phyloP scores from a whole-genome alignment of 2,113 vertebrate species.

The Varanus komodoensis region DNA sequence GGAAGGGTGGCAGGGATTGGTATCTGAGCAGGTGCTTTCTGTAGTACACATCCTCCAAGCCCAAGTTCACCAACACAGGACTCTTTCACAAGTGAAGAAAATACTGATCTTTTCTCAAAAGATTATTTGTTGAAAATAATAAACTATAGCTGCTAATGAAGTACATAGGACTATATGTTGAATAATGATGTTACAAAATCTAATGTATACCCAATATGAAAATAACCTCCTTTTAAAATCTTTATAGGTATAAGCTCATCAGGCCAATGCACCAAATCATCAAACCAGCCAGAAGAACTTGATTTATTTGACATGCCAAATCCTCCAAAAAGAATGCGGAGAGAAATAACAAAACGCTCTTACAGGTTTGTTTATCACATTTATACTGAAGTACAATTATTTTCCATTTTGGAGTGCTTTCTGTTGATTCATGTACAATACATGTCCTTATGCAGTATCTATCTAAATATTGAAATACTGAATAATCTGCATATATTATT shows the following conservation, averaged over 20 bases:
- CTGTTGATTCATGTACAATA: neutral
- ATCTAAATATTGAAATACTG: neutral
- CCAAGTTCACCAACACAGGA: neutral
- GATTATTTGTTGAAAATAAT: neutral
- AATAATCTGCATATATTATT: neutral
- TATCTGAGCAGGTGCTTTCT: neutral
- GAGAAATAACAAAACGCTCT: constrained; percentile 70
- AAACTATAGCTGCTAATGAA: neutral
- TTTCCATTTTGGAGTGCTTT: neutral
- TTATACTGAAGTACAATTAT: neutral
- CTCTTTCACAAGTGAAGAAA: neutral
- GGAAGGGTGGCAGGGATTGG: neutral
- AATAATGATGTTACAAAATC: neutral
- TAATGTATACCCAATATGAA: neutral
- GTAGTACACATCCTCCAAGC: neutral
- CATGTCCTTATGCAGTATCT: neutral
- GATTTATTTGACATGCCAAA: constrained; percentile 70
- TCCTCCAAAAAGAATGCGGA: constrained; percentile 79
- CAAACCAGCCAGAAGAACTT: constrained; percentile 47
- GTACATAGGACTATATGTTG: neutral
- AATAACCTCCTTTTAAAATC: constrained; percentile 25
- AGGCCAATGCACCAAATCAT: constrained; percentile 61
- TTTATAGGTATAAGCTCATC: constrained; percentile 79
- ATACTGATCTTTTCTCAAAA: neutral
- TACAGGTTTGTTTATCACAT: constrained; percentile 64